Base-by-base conservation (phyloP, 2,797 vertebrate genomes). In the Rhinatrema bivittatum region DNA sequence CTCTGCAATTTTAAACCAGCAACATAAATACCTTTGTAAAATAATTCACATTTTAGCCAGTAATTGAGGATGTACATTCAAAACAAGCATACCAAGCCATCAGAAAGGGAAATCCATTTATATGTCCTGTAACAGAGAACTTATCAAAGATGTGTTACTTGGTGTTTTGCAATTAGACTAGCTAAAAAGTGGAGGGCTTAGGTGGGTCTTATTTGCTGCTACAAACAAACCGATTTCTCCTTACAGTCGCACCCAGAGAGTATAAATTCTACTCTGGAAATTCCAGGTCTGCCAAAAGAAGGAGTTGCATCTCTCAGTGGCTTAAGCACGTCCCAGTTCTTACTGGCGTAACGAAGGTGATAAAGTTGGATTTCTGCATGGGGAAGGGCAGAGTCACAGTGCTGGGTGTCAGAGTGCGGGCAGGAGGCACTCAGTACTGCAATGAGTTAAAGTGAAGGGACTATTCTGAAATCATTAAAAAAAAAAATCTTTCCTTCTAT, bases 331-430 rank as follows among this genome's bases (percentile, higher is more conserved):
- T n/a, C n/a, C n/a, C n/a, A n/a, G n/a, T n/a, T n/a, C n/a, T n/a
- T n/a, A n/a, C n/a, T n/a, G n/a, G n/a, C n/a, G n/a, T n/a, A n/a
- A n/a, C n/a, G n/a, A n/a, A n/a, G n/a, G n/a, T n/a, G n/a, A n/a
- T n/a, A n/a, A n/a, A n/a, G n/a, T n/a, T n/a, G n/a, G n/a, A n/a
- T n/a, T n/a, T n/a, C n/a, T n/a, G n/a, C n/a, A n/a, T n/a, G n/a
- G n/a, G 44, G 58, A 56, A 60, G 61, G 51, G 65, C 65, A 32
- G 59, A 16, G 12, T 82, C 81, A 82, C 81, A 81, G 81, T 84
- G 79, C 75, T 77, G 65, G 36, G 59, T 54, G 62, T 68, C 59
- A 53, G n/a, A 42, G 52, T 29, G 63, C 46, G 50, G 62, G 63
- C 49, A 32, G 59, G 69, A 77, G 75, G 74, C 75, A 9, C 67